Base-by-base conservation (phyloP, 1,140 invertebrate genomes). In the Leptinotarsa undecemlineata region DNA sequence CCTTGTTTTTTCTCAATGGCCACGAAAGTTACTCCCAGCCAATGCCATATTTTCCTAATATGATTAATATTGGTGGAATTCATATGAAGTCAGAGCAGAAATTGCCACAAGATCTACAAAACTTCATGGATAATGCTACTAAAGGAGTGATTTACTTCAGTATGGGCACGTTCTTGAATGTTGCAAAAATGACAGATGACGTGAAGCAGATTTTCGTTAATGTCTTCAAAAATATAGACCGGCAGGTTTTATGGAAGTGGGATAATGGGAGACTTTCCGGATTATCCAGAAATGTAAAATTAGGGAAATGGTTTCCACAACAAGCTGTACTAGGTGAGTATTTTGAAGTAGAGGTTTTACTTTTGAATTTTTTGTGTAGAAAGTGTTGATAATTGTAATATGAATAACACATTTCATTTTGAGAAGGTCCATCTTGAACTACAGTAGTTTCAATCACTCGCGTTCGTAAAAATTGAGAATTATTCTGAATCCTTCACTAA, bases 301-400 rank as follows among this genome's bases (percentile, higher is more conserved):
- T 91, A 1, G 85, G 85, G 20, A 89, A 89, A 71, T 94, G 92
- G 92, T 81, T 92, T 8, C 92, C 92, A 0, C 92, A 94, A 79
- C 89, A 89, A 72, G 91, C 92, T 79, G 86, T 93, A 76, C 82
- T 93, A 76, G 88, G 90, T 92, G 62, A 64, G 62, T 72, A 15
- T 33, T 6, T 33, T 6, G 5, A 5, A 26, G 26, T 33, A 33
- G 5, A 33, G 26, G 6, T 33, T 33, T 8, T 0, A 33, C 26
- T 33, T 33, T 33, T 33, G 6, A 33, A 8, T 33, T 33, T 8
- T 8, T 33, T 33, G 26, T 33, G 1, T 33, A 33, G 6, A 8
- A 33, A 33, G 1, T 8, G 26, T 33, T 6, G 26, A 33, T 33
- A 2, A 33, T 33, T 33, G 5, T 33, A 33, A 33, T 33, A 6